Evolutionary conservation across 2,797 vertebrate genomes (phyloP).

Genomic region (Argyrosomus regius): DNA sequence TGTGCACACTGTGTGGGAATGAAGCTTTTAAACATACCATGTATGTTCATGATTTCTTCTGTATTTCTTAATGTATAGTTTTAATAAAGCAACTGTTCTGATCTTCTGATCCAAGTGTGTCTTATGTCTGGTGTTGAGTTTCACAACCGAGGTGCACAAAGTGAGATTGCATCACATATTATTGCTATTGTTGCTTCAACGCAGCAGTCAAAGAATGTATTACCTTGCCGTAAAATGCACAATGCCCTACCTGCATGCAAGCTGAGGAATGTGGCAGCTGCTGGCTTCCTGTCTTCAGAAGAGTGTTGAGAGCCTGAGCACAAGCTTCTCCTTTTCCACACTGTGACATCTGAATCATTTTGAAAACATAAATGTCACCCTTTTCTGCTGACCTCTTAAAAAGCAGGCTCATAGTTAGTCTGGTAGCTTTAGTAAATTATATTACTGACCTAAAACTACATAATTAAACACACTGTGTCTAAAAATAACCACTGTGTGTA

Average conservation of each 20-base stretch:
- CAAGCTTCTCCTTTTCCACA: not conserved
- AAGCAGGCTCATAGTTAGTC: too few species aligned
- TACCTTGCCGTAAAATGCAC: slow-evolving; percentile 22
- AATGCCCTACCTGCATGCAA: slow-evolving; percentile 27
- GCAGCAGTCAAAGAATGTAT: slow-evolving; percentile 38
- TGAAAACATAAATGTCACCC: too few species aligned
- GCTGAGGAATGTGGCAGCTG: slow-evolving; percentile 43
- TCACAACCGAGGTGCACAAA: not conserved
- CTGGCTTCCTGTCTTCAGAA: not conserved
- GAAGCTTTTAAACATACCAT: slow-evolving; percentile 69
- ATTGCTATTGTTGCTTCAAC: not conserved
- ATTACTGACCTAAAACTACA: not conserved
- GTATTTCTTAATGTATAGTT: slow-evolving; percentile 43
- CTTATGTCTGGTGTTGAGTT: not conserved
- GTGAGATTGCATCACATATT: slow-evolving; percentile 11
- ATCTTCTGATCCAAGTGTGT: not conserved
- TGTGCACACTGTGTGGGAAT: not conserved
- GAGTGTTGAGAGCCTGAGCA: not conserved
- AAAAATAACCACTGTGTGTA: not conserved
- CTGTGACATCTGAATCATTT: not conserved
- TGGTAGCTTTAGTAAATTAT: too few species aligned
- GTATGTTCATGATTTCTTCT: slow-evolving; percentile 65
- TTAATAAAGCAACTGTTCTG: slow-evolving; percentile 64
- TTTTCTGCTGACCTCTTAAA: too few species aligned
- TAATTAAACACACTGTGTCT: not conserved